phyloP scores from a whole-genome alignment of 2,797 vertebrate genomes.

The Pangasius macronema region DNA sequence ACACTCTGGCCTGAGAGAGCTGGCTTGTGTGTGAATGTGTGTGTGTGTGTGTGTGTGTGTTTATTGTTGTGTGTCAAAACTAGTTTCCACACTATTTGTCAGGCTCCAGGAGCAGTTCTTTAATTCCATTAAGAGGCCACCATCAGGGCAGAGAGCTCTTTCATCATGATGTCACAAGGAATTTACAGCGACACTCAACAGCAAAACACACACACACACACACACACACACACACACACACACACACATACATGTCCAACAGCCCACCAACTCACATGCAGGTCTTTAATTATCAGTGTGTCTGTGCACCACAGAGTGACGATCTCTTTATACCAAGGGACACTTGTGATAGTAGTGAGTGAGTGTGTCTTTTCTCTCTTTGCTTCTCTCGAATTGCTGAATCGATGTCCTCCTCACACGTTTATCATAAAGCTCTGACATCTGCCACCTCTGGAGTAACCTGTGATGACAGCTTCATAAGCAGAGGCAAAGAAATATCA shows the following conservation, averaged over 20 bases:
- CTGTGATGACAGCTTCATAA: neutral
- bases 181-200: conserved; percentile 39
- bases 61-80: conserved; percentile 19
- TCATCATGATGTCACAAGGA: conserved; percentile 40
- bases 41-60: conserved; percentile 12
- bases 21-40: conserved; percentile 5
- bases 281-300: no score
- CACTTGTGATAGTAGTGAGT: no score
- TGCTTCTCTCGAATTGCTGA: no score
- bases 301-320: no score
- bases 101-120: conserved; percentile 37
- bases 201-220: conserved; percentile 5
- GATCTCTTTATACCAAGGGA: no score
- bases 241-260: neutral
- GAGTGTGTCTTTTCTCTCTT: neutral
- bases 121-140: conserved; percentile 53
- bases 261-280: neutral
- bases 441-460: neutral
- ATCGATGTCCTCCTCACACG: neutral
- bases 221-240: conserved; percentile 8
- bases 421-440: neutral
- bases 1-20: neutral
- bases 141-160: conserved; percentile 17
- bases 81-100: conserved; percentile 32
- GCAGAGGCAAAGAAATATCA: neutral